Conservation (phyloP, 2,888 invertebrate species). For the Daptonema setosum region DNA sequence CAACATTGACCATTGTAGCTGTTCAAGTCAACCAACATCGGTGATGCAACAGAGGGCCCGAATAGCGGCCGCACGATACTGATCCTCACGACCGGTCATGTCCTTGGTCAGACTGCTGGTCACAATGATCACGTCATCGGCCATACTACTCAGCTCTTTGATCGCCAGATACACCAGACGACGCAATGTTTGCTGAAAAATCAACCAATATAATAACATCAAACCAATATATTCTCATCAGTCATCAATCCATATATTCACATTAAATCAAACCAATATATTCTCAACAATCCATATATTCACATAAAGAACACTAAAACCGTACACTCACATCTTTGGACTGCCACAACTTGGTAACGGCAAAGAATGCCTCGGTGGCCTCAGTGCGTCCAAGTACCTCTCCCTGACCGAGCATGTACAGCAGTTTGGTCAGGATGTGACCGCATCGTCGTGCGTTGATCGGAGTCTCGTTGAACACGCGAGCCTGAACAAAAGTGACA, state of each 20-base stretch:
- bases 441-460: slow-evolving; percentile 91
- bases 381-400: slow-evolving; percentile 70
- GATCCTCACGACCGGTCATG: slow-evolving; percentile 83
- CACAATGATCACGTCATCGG: slow-evolving; percentile 97
- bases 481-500: slow-evolving; percentile 38
- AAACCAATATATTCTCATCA: no score
- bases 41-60: slow-evolving; percentile 90
- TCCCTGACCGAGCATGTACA: slow-evolving; percentile 68
- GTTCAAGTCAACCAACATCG: slow-evolving; percentile 41
- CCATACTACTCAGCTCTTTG: slow-evolving; percentile 69
- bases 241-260: no score
- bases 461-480: slow-evolving; percentile 89
- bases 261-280: no score
- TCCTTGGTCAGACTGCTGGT: slow-evolving; percentile 84
- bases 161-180: slow-evolving; percentile 80
- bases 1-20: no score
- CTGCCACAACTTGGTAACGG: slow-evolving; percentile 95
- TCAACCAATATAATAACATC: no score
- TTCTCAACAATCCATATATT: no score
- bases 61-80: slow-evolving; percentile 81
- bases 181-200: slow-evolving; percentile 44
- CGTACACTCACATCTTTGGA: slow-evolving; percentile 52
- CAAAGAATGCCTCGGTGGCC: slow-evolving; percentile 95
- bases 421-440: slow-evolving; percentile 74
- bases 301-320: background rate